Percentiles rank a stretch among this genome's conserved stretches.
phyloP scores from a whole-genome alignment of 2,797 vertebrate species.

The Sebastes itinus region DNA sequence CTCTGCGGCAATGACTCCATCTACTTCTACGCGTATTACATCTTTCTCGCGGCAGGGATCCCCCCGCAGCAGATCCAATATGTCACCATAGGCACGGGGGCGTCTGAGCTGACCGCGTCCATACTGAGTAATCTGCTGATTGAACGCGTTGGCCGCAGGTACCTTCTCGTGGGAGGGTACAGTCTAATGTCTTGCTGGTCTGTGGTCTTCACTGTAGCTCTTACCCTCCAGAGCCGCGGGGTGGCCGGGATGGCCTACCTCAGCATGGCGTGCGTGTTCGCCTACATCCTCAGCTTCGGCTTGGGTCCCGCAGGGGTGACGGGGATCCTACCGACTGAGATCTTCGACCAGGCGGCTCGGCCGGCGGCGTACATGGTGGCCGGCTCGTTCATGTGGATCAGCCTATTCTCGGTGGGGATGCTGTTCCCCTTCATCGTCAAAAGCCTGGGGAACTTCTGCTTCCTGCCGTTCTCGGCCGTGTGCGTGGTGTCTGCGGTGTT shows the following conservation, averaged over 20 bases:
- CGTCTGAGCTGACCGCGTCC: constrained; percentile 84
- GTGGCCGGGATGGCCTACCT: constrained; percentile 87
- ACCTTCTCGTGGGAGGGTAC: constrained; percentile 88
- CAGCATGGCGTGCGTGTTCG: constrained; percentile 89
- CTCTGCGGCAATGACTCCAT: constrained; percentile 90
- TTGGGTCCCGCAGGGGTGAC: constrained; percentile 92
- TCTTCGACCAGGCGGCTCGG: constrained; percentile 89
- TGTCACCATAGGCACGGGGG: constrained; percentile 84
- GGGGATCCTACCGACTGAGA: constrained; percentile 87
- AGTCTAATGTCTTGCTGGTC: constrained; percentile 87
- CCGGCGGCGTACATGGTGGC: constrained; percentile 90
- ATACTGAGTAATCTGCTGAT: constrained; percentile 86
- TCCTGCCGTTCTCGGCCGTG: constrained; percentile 86
- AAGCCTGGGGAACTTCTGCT: constrained; percentile 84
- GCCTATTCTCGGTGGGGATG: constrained; percentile 87
- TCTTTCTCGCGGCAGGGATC: constrained; percentile 87
- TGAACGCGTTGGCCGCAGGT: constrained; percentile 83
- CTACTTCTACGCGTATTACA: constrained; percentile 90
- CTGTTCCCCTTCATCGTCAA: constrained; percentile 88
- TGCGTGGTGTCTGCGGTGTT: constrained; percentile 83
- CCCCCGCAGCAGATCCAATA: constrained; percentile 85
- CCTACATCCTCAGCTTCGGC: constrained; percentile 94
- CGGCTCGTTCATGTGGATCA: constrained; percentile 88
- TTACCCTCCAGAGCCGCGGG: constrained; percentile 80
- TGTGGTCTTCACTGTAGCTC: constrained; percentile 84